A percentile compares a stretch with the other conserved stretches of the same genome.
Evolutionary conservation across 2,797 vertebrate genomes (phyloP).

Genomic region (Columba guinea): DNA sequence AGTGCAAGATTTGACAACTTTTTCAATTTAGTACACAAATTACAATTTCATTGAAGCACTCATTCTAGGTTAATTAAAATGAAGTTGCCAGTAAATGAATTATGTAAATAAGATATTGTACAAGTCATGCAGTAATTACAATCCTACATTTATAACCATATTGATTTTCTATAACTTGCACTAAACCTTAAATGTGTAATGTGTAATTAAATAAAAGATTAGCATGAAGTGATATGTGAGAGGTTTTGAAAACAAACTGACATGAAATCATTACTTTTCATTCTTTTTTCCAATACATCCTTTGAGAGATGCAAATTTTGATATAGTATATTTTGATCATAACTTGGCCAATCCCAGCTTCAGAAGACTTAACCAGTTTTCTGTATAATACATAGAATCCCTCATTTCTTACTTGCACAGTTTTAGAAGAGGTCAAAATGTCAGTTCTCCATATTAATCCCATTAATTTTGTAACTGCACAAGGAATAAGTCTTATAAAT

Average conservation of each 20-base stretch:
- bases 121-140: slow-evolving; percentile 43
- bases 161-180: slow-evolving; percentile 50
- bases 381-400: background rate
- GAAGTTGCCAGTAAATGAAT: slow-evolving; percentile 54
- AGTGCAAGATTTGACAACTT: slow-evolving; percentile 61
- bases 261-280: background rate
- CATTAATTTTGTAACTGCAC: background rate
- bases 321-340: background rate
- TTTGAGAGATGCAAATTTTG: background rate
- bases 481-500: background rate
- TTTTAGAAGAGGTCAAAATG: background rate
- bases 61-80: slow-evolving; percentile 66
- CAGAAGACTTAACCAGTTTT: background rate
- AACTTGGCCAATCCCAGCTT: background rate
- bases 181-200: slow-evolving; percentile 25
- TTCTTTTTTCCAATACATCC: background rate
- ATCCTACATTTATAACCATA: slow-evolving; percentile 31
- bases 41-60: slow-evolving; percentile 52
- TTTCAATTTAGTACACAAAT: slow-evolving; percentile 64
- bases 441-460: background rate
- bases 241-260: slow-evolving; percentile 9
- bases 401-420: background rate
- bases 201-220: slow-evolving; percentile 45
- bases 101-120: slow-evolving; percentile 66
- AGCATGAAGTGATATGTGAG: background rate